phyloP scores from a whole-genome alignment of 2,888 invertebrate genomes.

The Vanessa cardui region DNA sequence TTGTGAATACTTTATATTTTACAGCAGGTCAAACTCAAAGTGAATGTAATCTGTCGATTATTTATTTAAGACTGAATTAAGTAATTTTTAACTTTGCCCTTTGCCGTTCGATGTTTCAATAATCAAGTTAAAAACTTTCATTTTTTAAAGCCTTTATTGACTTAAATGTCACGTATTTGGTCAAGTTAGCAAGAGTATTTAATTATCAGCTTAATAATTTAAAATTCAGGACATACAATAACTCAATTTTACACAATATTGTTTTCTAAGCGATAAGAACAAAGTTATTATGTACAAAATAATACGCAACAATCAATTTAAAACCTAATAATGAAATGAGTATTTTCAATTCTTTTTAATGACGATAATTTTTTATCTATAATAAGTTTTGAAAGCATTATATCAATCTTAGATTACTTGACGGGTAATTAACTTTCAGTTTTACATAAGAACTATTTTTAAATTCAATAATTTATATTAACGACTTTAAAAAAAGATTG shows the following conservation, averaged over 20 bases:
- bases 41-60: slow-evolving; percentile 14
- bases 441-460: not conserved
- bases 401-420: too few relatives aligned
- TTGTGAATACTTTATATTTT: slow-evolving; percentile 21
- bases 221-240: not conserved
- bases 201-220: slow-evolving; percentile 11
- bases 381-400: too few relatives aligned
- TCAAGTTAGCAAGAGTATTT: slow-evolving; percentile 27
- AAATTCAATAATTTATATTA: not conserved
- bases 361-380: too few relatives aligned
- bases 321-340: too few relatives aligned
- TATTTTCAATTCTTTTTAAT: too few relatives aligned
- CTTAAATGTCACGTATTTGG: slow-evolving; percentile 33
- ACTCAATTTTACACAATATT: not conserved
- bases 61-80: slow-evolving; percentile 23
- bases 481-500: not conserved
- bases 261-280: too few relatives aligned
- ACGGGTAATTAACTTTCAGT: not conserved
- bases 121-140: slow-evolving; percentile 12
- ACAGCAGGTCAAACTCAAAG: slow-evolving; percentile 11
- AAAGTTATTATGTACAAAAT: not conserved
- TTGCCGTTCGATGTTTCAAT: slow-evolving; percentile 31
- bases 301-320: not conserved
- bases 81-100: slow-evolving; percentile 33
- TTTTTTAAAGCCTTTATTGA: slow-evolving; percentile 23